These are phyloP conservation scores for Chelonoidis abingdonii DNA, from an alignment of 2,113 vertebrate genomes.

Conservation along the genomic window DNA sequence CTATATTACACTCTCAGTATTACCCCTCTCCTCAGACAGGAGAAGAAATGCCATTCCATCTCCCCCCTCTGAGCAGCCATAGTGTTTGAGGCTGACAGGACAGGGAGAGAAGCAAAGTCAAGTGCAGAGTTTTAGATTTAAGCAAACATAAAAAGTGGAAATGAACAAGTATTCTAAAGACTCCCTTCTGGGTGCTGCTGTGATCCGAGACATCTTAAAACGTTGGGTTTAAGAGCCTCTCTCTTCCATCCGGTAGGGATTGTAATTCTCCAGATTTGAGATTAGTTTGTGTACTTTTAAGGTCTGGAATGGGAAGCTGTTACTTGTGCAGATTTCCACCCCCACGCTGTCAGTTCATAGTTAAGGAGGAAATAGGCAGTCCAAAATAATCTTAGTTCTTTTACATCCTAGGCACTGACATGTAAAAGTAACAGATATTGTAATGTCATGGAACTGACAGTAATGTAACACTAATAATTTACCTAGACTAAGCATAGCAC, in stretches of 20 bases:
- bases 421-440: not conserved
- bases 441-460: not conserved
- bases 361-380: not conserved
- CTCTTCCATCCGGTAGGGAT: not conserved
- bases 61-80: too few species aligned
- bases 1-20: not conserved
- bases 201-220: not conserved
- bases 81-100: not conserved
- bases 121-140: not conserved
- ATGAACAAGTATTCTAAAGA: not conserved
- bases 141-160: too few species aligned
- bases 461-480: not conserved
- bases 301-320: not conserved
- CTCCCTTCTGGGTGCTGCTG: not conserved
- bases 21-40: not conserved
- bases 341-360: not conserved
- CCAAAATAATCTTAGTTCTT: not conserved
- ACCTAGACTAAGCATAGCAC: too few species aligned
- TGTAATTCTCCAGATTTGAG: not conserved
- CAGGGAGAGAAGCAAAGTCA: not conserved
- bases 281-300: not conserved
- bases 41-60: not conserved
- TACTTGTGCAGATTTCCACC: not conserved
- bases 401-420: not conserved
- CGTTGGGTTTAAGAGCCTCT: not conserved